Evolutionary conservation across 2,797 vertebrate genomes (phyloP).

Genomic region (Aldrovandia affinis): DNA sequence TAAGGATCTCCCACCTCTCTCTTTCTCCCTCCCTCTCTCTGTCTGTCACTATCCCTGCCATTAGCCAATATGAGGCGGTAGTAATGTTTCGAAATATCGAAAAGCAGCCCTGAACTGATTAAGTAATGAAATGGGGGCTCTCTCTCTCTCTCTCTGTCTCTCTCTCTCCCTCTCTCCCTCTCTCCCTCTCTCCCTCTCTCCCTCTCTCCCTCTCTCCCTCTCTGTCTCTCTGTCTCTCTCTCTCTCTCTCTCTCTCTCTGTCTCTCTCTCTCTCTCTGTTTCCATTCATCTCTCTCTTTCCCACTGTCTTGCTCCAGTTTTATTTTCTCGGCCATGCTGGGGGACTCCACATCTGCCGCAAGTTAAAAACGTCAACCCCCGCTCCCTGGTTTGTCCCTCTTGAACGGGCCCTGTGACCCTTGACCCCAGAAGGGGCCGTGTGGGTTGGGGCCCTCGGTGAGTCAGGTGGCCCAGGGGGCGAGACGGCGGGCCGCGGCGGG

Average conservation of each 20-base stretch:
- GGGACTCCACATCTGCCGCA: neutral
- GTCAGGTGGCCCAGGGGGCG: neutral
- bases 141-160: no score
- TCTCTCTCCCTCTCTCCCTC: neutral
- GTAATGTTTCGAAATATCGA: no score
- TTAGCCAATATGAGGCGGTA: no score
- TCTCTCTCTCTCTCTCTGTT: neutral
- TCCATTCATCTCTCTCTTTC: no score
- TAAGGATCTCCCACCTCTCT: no score
- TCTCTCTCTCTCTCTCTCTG: neutral
- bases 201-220: slow-evolving; percentile 20
- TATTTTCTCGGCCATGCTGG: no score
- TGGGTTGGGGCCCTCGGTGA: neutral
- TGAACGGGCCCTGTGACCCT: neutral
- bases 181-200: slow-evolving; percentile 17
- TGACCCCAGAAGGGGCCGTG: neutral
- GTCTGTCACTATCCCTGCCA: no score
- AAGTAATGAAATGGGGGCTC: no score
- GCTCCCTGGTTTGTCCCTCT: neutral
- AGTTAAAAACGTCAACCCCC: neutral
- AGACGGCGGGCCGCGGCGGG: neutral
- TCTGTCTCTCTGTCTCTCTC: slow-evolving; percentile 24
- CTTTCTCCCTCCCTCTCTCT: no score
- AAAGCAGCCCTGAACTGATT: no score
- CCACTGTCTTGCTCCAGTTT: neutral